Conservation (phyloP, 2,888 invertebrate genomes). For the Leucozona laternaria region DNA sequence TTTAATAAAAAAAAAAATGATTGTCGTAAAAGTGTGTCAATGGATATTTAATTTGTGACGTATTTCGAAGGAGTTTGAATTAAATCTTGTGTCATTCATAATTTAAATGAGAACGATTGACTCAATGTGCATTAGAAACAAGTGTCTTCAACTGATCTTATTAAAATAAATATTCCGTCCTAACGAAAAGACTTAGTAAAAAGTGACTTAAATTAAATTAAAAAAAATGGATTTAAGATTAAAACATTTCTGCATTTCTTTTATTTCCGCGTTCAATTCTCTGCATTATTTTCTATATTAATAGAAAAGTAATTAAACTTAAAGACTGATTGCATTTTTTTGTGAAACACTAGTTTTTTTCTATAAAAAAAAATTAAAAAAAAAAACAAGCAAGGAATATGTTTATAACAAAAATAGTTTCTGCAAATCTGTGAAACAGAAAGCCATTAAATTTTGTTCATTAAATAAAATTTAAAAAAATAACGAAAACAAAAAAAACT, state of each 20-base stretch:
- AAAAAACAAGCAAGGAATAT: background rate
- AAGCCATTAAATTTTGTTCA: background rate
- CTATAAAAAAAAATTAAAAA: background rate
- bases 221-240: slow-evolving; percentile 49
- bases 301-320: slow-evolving; percentile 19
- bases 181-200: slow-evolving; percentile 65
- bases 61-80: background rate
- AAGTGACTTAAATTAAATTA: slow-evolving; percentile 71
- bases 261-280: slow-evolving; percentile 20
- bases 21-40: slow-evolving; percentile 25
- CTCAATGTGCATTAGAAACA: slow-evolving; percentile 35
- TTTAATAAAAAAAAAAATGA: slow-evolving; percentile 41
- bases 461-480: slow-evolving; percentile 24
- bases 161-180: slow-evolving; percentile 65
- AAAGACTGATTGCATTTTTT: slow-evolving; percentile 70
- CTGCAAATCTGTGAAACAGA: slow-evolving; percentile 8
- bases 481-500: slow-evolving; percentile 40
- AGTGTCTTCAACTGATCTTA: slow-evolving; percentile 61
- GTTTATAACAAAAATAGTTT: slow-evolving; percentile 4
- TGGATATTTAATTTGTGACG: slow-evolving; percentile 45
- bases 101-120: background rate
- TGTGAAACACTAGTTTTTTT: slow-evolving; percentile 19
- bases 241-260: slow-evolving; percentile 54
- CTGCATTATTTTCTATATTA: slow-evolving; percentile 36
- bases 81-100: background rate